A percentile compares a stretch with the other conserved stretches of the same genome.
Conservation (phyloP, 2,797 vertebrate genomes). For the Microcaecilia unicolor region DNA sequence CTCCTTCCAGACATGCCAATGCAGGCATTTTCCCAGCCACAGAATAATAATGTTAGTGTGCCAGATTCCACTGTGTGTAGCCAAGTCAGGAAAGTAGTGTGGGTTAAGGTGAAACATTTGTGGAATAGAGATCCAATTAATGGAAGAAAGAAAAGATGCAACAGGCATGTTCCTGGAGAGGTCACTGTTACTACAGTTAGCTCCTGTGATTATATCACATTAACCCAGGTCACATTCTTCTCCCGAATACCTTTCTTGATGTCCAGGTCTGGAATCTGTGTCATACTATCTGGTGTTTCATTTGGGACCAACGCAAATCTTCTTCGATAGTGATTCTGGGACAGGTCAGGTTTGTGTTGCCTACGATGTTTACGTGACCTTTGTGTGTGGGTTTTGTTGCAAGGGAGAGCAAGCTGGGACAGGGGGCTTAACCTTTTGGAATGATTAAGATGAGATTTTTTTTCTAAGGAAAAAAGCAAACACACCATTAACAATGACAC, state of each 20-base stretch:
- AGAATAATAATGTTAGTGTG: no score
- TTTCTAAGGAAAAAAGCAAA: conserved; percentile 63
- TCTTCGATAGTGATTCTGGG: conserved; percentile 21
- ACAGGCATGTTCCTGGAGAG: no score
- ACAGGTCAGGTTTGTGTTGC: conserved; percentile 28
- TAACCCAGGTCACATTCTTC: not conserved
- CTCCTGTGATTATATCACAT: not conserved
- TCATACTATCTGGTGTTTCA: conserved; percentile 26
- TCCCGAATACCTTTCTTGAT: conserved; percentile 72
- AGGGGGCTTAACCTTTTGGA: conserved; percentile 72
- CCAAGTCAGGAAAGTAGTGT: no score
- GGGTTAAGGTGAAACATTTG: no score
- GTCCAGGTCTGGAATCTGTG: conserved; percentile 68
- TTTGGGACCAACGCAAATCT: conserved; percentile 20
- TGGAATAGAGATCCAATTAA: no score
- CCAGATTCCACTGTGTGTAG: no score
- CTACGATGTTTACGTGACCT: conserved; percentile 44
- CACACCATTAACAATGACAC: conserved; percentile 21
- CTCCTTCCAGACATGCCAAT: no score
- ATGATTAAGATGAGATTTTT: conserved; percentile 48
- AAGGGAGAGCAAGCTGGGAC: conserved; percentile 72
- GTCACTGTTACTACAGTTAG: no score
- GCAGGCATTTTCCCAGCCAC: no score
- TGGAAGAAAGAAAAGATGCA: no score
- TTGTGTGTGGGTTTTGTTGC: conserved; percentile 49